phyloP scores from a whole-genome alignment of 2,113 vertebrate species.

The Lethenteron reissneri region DNA sequence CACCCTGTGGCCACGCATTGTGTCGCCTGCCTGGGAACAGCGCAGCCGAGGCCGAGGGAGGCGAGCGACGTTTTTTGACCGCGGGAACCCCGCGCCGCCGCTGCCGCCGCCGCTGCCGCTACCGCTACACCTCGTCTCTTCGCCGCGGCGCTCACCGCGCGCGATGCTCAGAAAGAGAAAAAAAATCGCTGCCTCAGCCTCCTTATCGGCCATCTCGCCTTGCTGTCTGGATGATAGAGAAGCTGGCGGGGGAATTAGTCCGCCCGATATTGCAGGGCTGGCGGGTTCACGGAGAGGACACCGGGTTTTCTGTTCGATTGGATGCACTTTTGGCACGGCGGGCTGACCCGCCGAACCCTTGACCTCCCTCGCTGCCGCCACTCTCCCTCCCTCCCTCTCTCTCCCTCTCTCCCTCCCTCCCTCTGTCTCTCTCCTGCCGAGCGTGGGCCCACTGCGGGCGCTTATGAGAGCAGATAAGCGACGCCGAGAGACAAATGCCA shows the following conservation, averaged over 20 bases:
- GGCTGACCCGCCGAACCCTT: constrained; percentile 5
- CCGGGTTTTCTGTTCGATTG: constrained; percentile 5
- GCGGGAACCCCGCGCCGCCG: neutral
- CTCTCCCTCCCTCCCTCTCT: neutral
- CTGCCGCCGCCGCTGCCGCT: neutral
- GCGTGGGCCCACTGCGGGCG: too few relatives aligned
- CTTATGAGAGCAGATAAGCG: too few relatives aligned
- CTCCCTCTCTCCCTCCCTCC: too few relatives aligned
- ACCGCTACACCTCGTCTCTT: neutral
- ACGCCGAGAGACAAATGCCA: too few relatives aligned
- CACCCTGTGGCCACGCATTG: neutral
- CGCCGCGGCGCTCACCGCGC: neutral
- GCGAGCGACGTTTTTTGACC: neutral
- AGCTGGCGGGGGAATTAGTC: neutral
- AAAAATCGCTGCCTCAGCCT: neutral
- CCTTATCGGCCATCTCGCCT: neutral
- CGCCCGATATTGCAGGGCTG: too few relatives aligned
- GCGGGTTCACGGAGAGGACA: constrained; percentile 4
- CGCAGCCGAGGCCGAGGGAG: neutral
- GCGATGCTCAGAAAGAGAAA: neutral
- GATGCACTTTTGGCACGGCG: constrained; percentile 5
- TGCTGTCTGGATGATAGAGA: constrained; percentile 4
- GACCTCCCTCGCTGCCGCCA: constrained; percentile 5
- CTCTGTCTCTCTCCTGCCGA: too few relatives aligned
- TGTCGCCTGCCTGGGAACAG: constrained; percentile 1